Conservation (phyloP, 2,113 vertebrate genomes). For the Melanotaenia duboulayi region DNA sequence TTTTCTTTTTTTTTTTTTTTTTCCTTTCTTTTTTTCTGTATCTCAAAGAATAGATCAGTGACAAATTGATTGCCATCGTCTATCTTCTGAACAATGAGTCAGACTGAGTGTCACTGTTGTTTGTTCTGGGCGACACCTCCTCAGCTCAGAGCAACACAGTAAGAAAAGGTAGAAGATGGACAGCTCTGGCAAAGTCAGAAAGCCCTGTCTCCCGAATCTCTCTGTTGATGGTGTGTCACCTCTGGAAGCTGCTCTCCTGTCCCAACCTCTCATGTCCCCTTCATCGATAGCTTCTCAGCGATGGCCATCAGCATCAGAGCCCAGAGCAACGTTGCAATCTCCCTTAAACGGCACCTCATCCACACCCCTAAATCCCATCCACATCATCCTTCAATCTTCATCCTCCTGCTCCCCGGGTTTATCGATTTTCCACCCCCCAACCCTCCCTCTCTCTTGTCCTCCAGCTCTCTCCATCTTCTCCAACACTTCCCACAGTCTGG, state of each 20-base stretch:
- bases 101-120: constrained; percentile 21
- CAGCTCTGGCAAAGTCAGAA: constrained; percentile 3
- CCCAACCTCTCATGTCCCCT: constrained; percentile 29
- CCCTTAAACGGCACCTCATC: constrained; percentile 49
- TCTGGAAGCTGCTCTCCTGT: constrained; percentile 37
- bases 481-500: constrained; percentile 47
- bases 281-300: constrained; percentile 53
- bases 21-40: neutral
- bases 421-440: constrained; percentile 75
- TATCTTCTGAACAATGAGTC: constrained; percentile 18
- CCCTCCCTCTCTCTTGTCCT: constrained; percentile 44
- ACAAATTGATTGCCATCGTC: constrained; percentile 38
- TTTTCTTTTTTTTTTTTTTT: neutral
- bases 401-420: constrained; percentile 67
- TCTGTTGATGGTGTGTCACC: constrained; percentile 50
- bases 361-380: constrained; percentile 62
- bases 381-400: constrained; percentile 79
- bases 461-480: constrained; percentile 63
- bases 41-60: constrained; percentile 26
- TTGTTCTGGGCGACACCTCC: constrained; percentile 8
- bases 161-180: neutral
- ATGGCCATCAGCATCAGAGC: constrained; percentile 51
- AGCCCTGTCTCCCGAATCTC: constrained; percentile 18
- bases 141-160: neutral
- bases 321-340: constrained; percentile 58